These are phyloP conservation scores for Oceanodroma leucorhoa DNA, from an alignment of 2,797 vertebrate genomes.

Conservation along the genomic window DNA sequence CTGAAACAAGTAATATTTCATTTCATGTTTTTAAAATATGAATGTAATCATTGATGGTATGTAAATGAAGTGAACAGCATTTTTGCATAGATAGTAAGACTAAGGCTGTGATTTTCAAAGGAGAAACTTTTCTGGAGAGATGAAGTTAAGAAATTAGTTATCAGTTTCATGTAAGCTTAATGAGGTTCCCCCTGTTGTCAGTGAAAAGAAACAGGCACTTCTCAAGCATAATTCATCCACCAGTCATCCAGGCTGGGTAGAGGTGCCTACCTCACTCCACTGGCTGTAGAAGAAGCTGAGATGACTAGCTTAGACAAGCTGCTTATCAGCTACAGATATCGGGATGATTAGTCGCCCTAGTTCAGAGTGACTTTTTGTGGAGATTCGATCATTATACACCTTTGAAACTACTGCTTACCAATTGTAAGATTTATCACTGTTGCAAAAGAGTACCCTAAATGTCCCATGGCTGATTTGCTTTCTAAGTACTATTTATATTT, in stretches of 20 bases:
- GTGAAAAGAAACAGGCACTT: slow-evolving; percentile 24
- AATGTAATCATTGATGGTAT: not conserved
- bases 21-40: not conserved
- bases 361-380: not conserved
- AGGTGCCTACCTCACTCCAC: not conserved
- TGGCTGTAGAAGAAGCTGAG: not conserved
- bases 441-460: not conserved
- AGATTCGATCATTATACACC: not conserved
- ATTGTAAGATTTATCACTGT: not conserved
- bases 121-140: not conserved
- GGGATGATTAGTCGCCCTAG: not conserved
- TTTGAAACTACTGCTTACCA: not conserved
- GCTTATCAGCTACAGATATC: not conserved
- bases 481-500: not conserved
- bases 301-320: not conserved
- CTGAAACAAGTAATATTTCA: not conserved
- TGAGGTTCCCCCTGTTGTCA: not conserved
- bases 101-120: not conserved
- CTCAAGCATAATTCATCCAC: not conserved
- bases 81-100: not conserved
- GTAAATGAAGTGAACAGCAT: not conserved
- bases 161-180: not conserved
- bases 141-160: not conserved
- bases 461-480: not conserved
- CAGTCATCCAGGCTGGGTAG: not conserved